A percentile compares a stretch with the other conserved stretches of the same genome.
Conservation (phyloP, 1,140 invertebrate species). For the Paralvinella palmiformis region DNA sequence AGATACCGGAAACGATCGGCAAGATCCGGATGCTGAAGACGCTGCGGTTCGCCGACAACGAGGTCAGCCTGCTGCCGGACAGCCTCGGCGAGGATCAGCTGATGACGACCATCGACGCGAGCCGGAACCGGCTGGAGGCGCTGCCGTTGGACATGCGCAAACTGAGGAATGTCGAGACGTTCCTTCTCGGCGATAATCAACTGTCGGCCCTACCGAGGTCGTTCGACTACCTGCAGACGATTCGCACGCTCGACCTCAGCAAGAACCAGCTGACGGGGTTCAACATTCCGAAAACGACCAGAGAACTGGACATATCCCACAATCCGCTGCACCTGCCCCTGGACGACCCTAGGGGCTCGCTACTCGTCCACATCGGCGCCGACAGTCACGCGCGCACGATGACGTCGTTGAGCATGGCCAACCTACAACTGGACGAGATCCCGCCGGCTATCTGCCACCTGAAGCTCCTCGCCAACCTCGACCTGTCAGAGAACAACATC, state of each 20-base stretch:
- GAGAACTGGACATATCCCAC: conserved; percentile 34
- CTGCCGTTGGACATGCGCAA: conserved; percentile 33
- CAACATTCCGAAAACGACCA: conserved; percentile 36
- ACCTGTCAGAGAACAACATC: conserved; percentile 42
- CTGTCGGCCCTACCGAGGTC: conserved; percentile 38
- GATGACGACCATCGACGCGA: conserved; percentile 34
- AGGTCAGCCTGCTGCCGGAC: conserved; percentile 37
- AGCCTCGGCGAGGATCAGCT: conserved; percentile 27
- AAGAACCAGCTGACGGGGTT: conserved; percentile 40
- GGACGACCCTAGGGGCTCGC: conserved; percentile 34
- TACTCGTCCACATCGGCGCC: conserved; percentile 38
- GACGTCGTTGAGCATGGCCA: conserved; percentile 33
- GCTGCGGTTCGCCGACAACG: conserved; percentile 35
- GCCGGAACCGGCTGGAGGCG: conserved; percentile 36
- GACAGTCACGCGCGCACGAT: conserved; percentile 34
- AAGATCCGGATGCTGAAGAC: conserved; percentile 37
- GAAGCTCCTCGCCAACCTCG: conserved; percentile 31
- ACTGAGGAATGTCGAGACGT: conserved; percentile 38
- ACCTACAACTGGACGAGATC: conserved; percentile 37
- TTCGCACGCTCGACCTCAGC: conserved; percentile 30
- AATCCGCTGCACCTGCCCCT: conserved; percentile 31
- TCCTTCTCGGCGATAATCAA: conserved; percentile 38
- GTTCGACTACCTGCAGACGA: conserved; percentile 36
- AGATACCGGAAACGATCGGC: conserved; percentile 37
- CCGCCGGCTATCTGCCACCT: conserved; percentile 40